Conservation (phyloP, 2,797 vertebrate species). For the Chrosomus eos region DNA sequence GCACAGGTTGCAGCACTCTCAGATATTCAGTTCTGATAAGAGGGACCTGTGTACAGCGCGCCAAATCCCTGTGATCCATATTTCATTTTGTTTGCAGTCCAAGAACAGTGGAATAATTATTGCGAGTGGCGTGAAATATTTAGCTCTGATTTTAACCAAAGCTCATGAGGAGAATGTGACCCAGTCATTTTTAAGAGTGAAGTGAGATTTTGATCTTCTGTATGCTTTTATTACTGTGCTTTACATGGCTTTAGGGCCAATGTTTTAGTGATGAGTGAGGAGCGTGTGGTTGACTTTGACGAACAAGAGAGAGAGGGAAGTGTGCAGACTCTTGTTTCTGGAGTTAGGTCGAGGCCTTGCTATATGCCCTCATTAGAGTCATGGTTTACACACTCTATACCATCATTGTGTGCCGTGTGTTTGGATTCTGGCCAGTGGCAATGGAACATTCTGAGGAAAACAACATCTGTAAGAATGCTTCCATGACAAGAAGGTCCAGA, state of each 20-base stretch:
- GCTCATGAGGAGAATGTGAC: slow-evolving; percentile 16
- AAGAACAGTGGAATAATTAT: slow-evolving; percentile 40
- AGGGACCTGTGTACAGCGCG: slow-evolving; percentile 37
- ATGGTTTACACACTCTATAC: slow-evolving; percentile 9
- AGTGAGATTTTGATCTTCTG: background rate
- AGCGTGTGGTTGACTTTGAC: background rate
- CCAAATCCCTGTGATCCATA: slow-evolving; percentile 57
- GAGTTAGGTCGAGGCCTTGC: slow-evolving; percentile 9
- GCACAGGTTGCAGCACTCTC: slow-evolving; percentile 19
- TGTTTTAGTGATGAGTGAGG: slow-evolving; percentile 53
- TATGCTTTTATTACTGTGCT: slow-evolving; percentile 41
- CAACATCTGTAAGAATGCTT: slow-evolving; percentile 50
- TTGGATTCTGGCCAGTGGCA: slow-evolving; percentile 23
- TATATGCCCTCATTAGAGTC: slow-evolving; percentile 50
- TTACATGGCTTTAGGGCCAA: slow-evolving; percentile 51
- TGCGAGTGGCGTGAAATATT: slow-evolving; percentile 49
- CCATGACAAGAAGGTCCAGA: slow-evolving; percentile 7
- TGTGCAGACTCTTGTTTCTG: background rate
- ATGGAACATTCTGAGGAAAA: slow-evolving; percentile 37
- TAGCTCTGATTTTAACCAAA: slow-evolving; percentile 49
- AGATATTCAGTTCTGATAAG: slow-evolving; percentile 42
- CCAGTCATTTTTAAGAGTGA: slow-evolving; percentile 18
- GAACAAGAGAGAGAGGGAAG: slow-evolving; percentile 4
- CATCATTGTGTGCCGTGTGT: slow-evolving; percentile 9
- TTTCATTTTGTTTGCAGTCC: slow-evolving; percentile 60